These are phyloP conservation scores for Beaufortia kweichowensis DNA, from an alignment of 2,113 vertebrate genomes.

Conservation along the genomic window DNA sequence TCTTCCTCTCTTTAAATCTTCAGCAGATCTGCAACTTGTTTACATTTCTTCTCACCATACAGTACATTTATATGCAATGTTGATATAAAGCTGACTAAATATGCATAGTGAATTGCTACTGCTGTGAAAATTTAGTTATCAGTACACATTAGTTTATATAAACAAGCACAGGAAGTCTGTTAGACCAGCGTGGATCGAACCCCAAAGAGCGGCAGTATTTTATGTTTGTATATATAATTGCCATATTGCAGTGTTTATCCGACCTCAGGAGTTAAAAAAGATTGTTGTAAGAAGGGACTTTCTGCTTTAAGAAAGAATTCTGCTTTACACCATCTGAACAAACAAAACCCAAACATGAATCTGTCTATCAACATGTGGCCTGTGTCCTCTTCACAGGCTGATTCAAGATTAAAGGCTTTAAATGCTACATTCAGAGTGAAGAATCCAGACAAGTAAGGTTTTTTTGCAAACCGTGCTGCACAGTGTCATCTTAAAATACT, in stretches of 20 bases:
- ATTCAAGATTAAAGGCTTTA: constrained; percentile 94
- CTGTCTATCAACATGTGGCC: background rate
- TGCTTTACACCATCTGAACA: constrained; percentile 14
- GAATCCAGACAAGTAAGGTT: constrained; percentile 93
- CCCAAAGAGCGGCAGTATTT: constrained; percentile 19
- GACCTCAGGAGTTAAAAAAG: constrained; percentile 1
- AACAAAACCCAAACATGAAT: constrained; percentile 8
- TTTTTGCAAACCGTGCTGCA: constrained; percentile 10
- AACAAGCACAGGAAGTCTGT: constrained; percentile 37
- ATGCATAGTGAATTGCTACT: constrained; percentile 24
- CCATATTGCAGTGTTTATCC: constrained; percentile 32
- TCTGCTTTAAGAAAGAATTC: no score
- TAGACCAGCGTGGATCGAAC: constrained; percentile 16
- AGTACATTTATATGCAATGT: constrained; percentile 31
- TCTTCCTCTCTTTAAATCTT: constrained; percentile 14
- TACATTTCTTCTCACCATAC: constrained; percentile 1
- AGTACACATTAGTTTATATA: constrained; percentile 37
- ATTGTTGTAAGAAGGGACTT: background rate
- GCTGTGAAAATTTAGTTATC: constrained; percentile 36
- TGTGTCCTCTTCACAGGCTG: constrained; percentile 76
- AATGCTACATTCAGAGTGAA: constrained; percentile 97
- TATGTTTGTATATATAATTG: constrained; percentile 7
- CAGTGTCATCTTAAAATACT: constrained; percentile 6
- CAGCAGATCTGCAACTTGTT: background rate
- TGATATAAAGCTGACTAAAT: constrained; percentile 27